phyloP scores from a whole-genome alignment of 2,888 invertebrate genomes.

The Colostygia pectinataria region DNA sequence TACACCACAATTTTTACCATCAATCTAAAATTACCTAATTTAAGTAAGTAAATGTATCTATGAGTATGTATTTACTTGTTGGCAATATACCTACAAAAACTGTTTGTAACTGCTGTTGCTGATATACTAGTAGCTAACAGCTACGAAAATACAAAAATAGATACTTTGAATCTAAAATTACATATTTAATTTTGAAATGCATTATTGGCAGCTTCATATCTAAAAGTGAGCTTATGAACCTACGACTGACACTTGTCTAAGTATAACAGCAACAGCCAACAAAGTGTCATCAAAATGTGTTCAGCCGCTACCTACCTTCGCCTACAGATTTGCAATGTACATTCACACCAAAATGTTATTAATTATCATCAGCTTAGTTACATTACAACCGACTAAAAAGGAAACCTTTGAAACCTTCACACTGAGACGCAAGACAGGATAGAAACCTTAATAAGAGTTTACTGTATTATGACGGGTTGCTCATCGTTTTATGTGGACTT shows the following conservation, averaged over 20 bases:
- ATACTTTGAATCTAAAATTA: conserved; percentile 27
- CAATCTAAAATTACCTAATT: conserved; percentile 36
- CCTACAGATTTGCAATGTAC: conserved; percentile 21
- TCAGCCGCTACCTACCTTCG: conserved; percentile 25
- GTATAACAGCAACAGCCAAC: conserved; percentile 39
- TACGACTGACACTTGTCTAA: conserved; percentile 23
- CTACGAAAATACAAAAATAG: conserved; percentile 30
- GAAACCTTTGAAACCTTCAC: not conserved
- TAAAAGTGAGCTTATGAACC: conserved; percentile 17
- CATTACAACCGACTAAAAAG: conserved; percentile 4
- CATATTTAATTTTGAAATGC: conserved; percentile 21
- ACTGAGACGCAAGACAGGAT: conserved; percentile 9
- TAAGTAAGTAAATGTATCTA: conserved; percentile 13
- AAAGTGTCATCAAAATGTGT: conserved; percentile 22
- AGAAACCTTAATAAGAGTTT: not conserved
- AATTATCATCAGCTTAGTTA: conserved; percentile 35
- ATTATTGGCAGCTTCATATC: conserved; percentile 22
- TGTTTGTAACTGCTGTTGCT: conserved; percentile 32
- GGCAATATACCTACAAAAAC: conserved; percentile 29
- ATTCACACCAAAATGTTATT: conserved; percentile 35
- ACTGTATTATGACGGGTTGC: too few relatives aligned
- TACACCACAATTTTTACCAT: conserved; percentile 36
- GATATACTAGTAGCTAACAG: conserved; percentile 41
- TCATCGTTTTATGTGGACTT: too few relatives aligned
- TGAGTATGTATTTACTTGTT: conserved; percentile 15